Conservation (phyloP, 2,113 vertebrate species). For the Stigmatopora argus region DNA sequence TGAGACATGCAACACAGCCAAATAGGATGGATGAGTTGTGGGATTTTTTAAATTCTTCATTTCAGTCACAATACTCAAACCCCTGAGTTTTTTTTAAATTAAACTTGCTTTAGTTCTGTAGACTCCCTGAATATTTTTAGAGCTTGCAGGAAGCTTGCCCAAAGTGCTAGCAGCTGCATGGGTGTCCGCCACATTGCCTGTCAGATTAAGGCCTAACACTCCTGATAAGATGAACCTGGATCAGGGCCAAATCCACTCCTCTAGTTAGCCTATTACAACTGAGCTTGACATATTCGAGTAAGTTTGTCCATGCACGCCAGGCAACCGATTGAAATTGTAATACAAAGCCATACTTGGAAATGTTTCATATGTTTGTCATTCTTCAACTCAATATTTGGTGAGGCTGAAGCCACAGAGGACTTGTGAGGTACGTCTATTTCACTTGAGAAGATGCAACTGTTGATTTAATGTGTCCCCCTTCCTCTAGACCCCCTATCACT, state of each 20-base stretch:
- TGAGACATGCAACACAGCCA: slow-evolving; percentile 28
- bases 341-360: slow-evolving; percentile 16
- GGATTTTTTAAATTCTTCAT: slow-evolving; percentile 1
- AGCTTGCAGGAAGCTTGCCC: slow-evolving; percentile 58
- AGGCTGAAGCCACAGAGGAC: slow-evolving; percentile 7
- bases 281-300: slow-evolving; percentile 20
- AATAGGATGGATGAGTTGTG: slow-evolving; percentile 19
- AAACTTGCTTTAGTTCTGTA: slow-evolving; percentile 15
- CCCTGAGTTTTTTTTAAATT: not conserved
- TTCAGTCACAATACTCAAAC: not conserved
- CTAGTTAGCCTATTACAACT: slow-evolving; percentile 54
- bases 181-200: slow-evolving; percentile 48
- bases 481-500: slow-evolving; percentile 51
- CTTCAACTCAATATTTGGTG: slow-evolving; percentile 33
- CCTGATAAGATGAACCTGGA: slow-evolving; percentile 56
- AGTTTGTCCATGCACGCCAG: slow-evolving; percentile 2
- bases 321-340: not conserved
- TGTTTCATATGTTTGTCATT: slow-evolving; percentile 32
- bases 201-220: slow-evolving; percentile 61
- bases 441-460: slow-evolving; percentile 12
- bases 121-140: slow-evolving; percentile 66
- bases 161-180: slow-evolving; percentile 68
- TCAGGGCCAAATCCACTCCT: slow-evolving; percentile 52
- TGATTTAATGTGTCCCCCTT: slow-evolving; percentile 47
- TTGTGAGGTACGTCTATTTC: slow-evolving; percentile 29